Evolutionary conservation across 2,797 vertebrate genomes (phyloP).

Genomic region (Euphonia xanthogaster): DNA sequence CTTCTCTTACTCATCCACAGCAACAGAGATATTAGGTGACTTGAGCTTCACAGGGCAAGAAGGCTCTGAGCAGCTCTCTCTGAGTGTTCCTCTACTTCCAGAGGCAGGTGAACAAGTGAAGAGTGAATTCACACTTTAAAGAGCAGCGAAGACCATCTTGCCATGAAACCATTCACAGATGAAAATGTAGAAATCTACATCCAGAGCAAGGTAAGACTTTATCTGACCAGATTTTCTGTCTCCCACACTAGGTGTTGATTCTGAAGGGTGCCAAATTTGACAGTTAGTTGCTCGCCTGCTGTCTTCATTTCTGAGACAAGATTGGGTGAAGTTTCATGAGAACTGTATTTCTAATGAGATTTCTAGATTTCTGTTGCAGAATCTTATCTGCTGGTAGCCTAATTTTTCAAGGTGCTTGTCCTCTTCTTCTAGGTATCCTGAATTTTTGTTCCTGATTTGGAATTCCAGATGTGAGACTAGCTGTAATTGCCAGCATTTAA

Average conservation of each 20-base stretch:
- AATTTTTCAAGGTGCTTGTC: not conserved
- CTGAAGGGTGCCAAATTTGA: constrained; percentile 41
- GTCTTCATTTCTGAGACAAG: constrained; percentile 35
- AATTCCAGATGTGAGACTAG: not conserved
- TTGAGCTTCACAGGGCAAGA: not conserved
- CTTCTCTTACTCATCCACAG: constrained; percentile 3
- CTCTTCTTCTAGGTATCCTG: not conserved
- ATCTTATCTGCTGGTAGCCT: not conserved
- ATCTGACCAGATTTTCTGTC: constrained; percentile 57
- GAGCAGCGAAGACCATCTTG: constrained; percentile 23
- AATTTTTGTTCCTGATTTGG: not conserved
- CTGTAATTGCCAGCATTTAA: not conserved
- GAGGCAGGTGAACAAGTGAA: not conserved
- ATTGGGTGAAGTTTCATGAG: not conserved
- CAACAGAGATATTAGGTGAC: not conserved
- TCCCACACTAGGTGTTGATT: constrained; percentile 52
- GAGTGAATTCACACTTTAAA: not conserved
- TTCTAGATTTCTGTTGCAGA: not conserved
- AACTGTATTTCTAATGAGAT: constrained; percentile 47
- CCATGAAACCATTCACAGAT: constrained; percentile 77
- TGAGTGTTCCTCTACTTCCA: not conserved
- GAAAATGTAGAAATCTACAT: constrained; percentile 77
- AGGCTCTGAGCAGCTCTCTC: not conserved
- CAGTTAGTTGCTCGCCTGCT: constrained; percentile 46
- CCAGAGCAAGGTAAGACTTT: constrained; percentile 76